phyloP scores from a whole-genome alignment of 2,888 invertebrate genomes.

The Rhogogaster chlorosoma region DNA sequence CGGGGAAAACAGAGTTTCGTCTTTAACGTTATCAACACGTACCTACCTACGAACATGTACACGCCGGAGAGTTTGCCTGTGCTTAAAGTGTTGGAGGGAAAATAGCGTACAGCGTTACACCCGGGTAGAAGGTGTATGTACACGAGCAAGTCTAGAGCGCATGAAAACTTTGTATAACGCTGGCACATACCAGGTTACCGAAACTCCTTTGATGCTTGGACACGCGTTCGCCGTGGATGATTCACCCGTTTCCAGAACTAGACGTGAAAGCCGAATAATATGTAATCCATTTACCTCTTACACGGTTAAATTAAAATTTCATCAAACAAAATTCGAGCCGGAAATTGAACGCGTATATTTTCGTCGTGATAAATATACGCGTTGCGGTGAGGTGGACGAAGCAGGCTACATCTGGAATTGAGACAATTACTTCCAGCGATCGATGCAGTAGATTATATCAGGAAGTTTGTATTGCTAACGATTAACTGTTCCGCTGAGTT shows the following conservation, averaged over 20 bases:
- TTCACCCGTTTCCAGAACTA: not conserved
- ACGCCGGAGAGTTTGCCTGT: not conserved
- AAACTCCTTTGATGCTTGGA: conserved; percentile 40
- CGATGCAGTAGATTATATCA: not conserved
- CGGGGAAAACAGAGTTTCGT: not conserved
- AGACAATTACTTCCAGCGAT: conserved; percentile 20
- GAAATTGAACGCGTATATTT: not conserved
- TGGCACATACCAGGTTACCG: conserved; percentile 29
- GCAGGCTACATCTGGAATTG: not conserved
- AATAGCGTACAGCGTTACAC: conserved; percentile 24
- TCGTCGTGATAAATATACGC: not conserved
- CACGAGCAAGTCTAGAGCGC: not conserved
- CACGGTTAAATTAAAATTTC: not conserved
- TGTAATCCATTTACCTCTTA: not conserved
- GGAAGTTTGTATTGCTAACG: not conserved
- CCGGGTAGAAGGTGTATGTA: not conserved
- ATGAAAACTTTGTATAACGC: conserved; percentile 40
- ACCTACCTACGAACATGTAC: not conserved
- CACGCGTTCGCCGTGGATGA: not conserved
- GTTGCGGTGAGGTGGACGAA: not conserved
- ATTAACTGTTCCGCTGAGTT: not conserved
- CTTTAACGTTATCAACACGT: not conserved
- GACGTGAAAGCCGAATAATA: not conserved
- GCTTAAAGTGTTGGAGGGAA: not conserved
- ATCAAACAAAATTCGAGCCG: not conserved